Evolutionary conservation across 2,888 invertebrate genomes (phyloP), one percentile per base, ranked within the genome.

Genomic region (Tubulanus polymorphus): DNA sequence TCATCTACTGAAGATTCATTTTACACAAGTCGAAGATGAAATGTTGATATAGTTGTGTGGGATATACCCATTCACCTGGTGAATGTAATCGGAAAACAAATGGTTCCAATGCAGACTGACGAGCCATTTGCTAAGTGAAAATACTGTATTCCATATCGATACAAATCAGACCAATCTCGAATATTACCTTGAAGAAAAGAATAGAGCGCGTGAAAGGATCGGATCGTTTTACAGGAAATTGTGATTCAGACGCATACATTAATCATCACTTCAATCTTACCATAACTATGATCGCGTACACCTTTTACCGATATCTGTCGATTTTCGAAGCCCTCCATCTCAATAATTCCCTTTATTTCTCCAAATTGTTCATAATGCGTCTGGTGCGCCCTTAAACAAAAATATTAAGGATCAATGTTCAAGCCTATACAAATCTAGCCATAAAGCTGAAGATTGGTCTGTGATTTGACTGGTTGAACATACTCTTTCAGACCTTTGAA

Each of bases 341-440:
- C 79, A 50, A 88, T 76, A 28, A 79, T 82, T 51, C 87, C 89
- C 28, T 80, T 81, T 53, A 89, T 70, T 2, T 77, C 76, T 0
- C 90, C 90, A 78, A 87, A 87, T 79, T 91, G 90, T 69, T 91
- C 91, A 75, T 91, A 90, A 70, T 91, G 91, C 0, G 86, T 87
- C 71, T 91, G 90, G 71, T 89, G 89, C 1, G 86, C 84, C 27
- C 88, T 88, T 76, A 37, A 80, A 61, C 37, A 73, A 78, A 56
- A 58, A 56, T 25, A 52, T 18, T 37, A 27, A 10, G 10, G n/a
- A 32, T 32, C 35, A 32, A 12, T 12, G 10, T n/a, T 12, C 10
- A 12, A 32, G n/a, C 10, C 10, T 12, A 32, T n/a, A 32, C n/a
- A 32, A 10, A 32, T 32, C 10, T 32, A 32, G 10, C 10, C 10